These are phyloP conservation scores for Penaeus vannamei DNA, from an alignment of 1,140 invertebrate genomes.

Conservation along the genomic window DNA sequence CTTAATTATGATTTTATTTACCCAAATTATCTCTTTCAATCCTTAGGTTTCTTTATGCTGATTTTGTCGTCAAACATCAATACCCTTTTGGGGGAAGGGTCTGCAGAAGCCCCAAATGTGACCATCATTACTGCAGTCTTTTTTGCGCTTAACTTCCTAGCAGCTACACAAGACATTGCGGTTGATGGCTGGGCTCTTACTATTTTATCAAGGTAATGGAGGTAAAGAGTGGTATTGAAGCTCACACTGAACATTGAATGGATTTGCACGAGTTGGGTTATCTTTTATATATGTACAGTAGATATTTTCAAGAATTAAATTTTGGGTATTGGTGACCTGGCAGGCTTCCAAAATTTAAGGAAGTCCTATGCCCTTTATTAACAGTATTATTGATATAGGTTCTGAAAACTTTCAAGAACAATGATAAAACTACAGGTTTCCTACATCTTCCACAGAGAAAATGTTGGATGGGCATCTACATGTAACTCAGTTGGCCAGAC, in stretches of 20 bases:
- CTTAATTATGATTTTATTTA: too few species aligned
- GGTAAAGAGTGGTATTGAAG: not conserved
- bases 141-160: slow-evolving; percentile 94
- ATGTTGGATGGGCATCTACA: slow-evolving; percentile 99
- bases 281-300: too few species aligned
- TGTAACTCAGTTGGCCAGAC: slow-evolving; percentile 99
- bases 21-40: too few species aligned
- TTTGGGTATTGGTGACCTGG: too few species aligned
- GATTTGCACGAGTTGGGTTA: too few species aligned
- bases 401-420: not conserved
- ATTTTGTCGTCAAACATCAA: slow-evolving; percentile 83
- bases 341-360: not conserved
- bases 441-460: slow-evolving; percentile 76
- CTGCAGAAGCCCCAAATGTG: slow-evolving; percentile 80
- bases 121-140: slow-evolving; percentile 87
- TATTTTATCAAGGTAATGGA: slow-evolving; percentile 89
- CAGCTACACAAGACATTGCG: slow-evolving; percentile 99
- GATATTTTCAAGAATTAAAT: too few species aligned
- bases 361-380: not conserved
- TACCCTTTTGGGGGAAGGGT: slow-evolving; percentile 79
- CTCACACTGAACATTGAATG: not conserved
- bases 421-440: not conserved
- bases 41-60: slow-evolving; percentile 82
- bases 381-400: not conserved
- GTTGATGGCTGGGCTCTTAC: slow-evolving; percentile 99